These are phyloP conservation scores for Ascaphus truei DNA, from an alignment of 2,113 vertebrate species.

Conservation along the genomic window DNA sequence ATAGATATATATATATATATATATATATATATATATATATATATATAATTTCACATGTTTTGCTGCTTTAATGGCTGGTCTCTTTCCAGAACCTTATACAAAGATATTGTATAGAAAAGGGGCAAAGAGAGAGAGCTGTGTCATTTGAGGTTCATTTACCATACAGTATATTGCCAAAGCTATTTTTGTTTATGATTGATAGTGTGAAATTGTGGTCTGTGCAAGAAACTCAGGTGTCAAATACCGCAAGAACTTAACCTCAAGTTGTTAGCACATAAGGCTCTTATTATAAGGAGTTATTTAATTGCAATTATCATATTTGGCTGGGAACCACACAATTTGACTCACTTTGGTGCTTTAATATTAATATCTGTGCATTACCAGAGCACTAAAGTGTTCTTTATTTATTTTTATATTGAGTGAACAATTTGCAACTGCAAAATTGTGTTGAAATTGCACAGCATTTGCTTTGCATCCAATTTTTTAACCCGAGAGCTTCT, in stretches of 20 bases:
- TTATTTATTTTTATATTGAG: neutral
- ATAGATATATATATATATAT: no score
- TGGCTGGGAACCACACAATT: neutral
- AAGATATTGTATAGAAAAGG: no score
- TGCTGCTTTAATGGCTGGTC: neutral
- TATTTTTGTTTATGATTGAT: conserved; percentile 6
- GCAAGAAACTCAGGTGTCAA: conserved; percentile 6
- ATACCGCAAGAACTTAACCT: neutral
- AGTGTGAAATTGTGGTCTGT: no score
- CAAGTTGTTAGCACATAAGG: neutral
- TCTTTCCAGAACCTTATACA: no score
- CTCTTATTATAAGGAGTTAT: conserved; percentile 15
- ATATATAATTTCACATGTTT: neutral
- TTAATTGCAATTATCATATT: neutral
- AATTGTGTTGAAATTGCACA: no score
- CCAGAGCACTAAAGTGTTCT: neutral
- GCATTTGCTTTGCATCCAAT: no score
- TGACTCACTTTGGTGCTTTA: no score
- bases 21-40: neutral
- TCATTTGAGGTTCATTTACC: no score
- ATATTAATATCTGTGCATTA: neutral
- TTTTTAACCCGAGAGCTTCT: no score
- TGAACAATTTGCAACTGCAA: no score
- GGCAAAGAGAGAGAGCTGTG: no score
- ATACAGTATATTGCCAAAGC: neutral